Percentiles rank a stretch among this genome's conserved stretches.
These are phyloP conservation scores for Paedocypris sp. DNA, from an alignment of 2,113 vertebrate species.

Conservation along the genomic window DNA sequence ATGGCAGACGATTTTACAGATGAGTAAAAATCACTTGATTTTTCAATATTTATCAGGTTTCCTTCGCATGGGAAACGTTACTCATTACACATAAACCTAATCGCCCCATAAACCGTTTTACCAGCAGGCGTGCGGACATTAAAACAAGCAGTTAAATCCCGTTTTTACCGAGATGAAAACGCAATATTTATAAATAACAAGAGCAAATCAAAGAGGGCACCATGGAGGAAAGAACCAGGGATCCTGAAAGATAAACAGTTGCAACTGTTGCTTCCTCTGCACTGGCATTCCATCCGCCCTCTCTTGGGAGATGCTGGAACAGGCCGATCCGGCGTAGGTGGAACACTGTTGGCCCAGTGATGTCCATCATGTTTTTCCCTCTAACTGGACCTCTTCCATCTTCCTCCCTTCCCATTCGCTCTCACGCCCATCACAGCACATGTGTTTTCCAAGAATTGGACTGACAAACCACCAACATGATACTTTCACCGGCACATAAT, in stretches of 20 bases:
- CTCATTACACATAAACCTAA: too few relatives aligned
- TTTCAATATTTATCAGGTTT: too few relatives aligned
- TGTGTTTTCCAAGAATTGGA: conserved; percentile 1
- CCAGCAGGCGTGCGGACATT: too few relatives aligned
- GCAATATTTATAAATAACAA: background rate
- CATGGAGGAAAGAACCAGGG: background rate
- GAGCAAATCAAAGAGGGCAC: background rate
- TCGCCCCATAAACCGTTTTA: too few relatives aligned
- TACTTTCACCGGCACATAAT: background rate
- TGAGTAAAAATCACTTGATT: too few relatives aligned
- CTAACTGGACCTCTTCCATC: background rate
- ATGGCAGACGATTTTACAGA: too few relatives aligned
- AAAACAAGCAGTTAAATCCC: too few relatives aligned
- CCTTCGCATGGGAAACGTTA: too few relatives aligned
- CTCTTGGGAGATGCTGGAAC: conserved; percentile 13
- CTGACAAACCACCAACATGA: conserved; percentile 2
- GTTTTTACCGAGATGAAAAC: background rate
- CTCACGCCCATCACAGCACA: background rate
- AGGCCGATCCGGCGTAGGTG: conserved; percentile 2
- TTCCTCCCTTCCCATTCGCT: background rate
- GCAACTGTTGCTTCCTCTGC: conserved; percentile 26
- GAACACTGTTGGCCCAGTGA: conserved; percentile 10
- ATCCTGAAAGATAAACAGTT: conserved; percentile 21
- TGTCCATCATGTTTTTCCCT: background rate
- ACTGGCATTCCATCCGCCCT: conserved; percentile 11